These are phyloP conservation scores for Setophaga kirtlandii DNA, from an alignment of 2,113 vertebrate genomes.

Conservation along the genomic window DNA sequence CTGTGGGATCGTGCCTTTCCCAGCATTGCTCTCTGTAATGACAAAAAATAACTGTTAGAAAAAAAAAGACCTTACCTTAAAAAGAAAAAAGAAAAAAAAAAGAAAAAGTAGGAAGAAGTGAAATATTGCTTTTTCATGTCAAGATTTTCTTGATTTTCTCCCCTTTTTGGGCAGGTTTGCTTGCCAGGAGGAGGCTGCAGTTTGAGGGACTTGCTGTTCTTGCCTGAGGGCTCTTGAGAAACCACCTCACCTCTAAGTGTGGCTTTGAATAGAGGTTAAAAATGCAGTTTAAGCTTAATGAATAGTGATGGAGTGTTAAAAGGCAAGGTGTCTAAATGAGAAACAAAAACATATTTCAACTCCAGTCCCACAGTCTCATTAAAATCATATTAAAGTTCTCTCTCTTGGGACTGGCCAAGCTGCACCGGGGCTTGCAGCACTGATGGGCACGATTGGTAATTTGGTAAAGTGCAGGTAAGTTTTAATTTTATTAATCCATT, in stretches of 20 bases:
- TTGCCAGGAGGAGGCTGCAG: neutral
- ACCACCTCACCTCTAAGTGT: neutral
- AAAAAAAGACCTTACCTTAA: neutral
- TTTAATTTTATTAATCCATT: neutral
- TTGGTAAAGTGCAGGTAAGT: neutral
- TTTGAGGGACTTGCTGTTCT: neutral
- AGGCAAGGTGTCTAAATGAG: neutral
- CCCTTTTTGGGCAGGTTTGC: neutral
- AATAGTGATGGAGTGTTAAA: neutral
- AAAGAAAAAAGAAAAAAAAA: neutral
- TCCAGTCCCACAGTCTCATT: neutral
- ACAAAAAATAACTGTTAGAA: neutral
- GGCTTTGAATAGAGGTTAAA: neutral
- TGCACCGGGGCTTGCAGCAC: neutral
- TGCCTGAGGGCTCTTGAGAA: neutral
- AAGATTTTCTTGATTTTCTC: neutral
- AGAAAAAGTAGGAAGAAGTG: neutral
- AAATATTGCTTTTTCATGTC: neutral
- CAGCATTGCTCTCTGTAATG: neutral
- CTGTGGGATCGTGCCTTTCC: neutral
- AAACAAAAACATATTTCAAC: neutral
- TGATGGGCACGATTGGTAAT: rapidly evolving
- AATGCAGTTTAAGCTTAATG: conserved; percentile 15
- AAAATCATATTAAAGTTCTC: neutral
- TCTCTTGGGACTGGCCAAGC: neutral